These are phyloP conservation scores for Crypturellus tataupa DNA, from an alignment of 2,797 vertebrate species.

Conservation along the genomic window DNA sequence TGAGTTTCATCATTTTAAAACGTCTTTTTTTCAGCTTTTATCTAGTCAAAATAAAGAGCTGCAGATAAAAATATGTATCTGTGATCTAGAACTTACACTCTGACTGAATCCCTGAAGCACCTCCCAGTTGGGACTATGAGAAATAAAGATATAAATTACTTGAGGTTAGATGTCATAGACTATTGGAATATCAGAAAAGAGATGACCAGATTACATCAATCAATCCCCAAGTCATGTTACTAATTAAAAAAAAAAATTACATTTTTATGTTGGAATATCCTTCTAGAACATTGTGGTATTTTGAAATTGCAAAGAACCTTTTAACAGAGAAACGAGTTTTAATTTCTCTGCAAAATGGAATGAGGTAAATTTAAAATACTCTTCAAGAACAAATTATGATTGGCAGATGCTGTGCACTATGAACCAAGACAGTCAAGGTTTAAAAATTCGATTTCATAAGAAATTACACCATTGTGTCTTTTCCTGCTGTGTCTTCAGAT, in stretches of 20 bases:
- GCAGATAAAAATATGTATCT: background rate
- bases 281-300: background rate
- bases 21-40: background rate
- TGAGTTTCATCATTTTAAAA: background rate
- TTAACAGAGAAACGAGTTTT: background rate
- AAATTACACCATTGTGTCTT: background rate
- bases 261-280: background rate
- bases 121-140: background rate
- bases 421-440: background rate
- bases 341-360: background rate
- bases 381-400: background rate
- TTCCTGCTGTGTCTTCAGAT: background rate
- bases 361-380: background rate
- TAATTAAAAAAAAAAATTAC: background rate
- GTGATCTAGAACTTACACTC: background rate
- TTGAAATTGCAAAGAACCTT: background rate
- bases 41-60: background rate
- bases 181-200: background rate
- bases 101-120: background rate
- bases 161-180: background rate
- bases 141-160: background rate
- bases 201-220: background rate
- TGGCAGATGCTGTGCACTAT: accelerated
- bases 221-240: background rate
- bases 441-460: background rate